Percentiles rank a stretch among this genome's conserved stretches.
Evolutionary conservation across 2,888 invertebrate species (phyloP).

Genomic region (Baronia brevicornis): DNA sequence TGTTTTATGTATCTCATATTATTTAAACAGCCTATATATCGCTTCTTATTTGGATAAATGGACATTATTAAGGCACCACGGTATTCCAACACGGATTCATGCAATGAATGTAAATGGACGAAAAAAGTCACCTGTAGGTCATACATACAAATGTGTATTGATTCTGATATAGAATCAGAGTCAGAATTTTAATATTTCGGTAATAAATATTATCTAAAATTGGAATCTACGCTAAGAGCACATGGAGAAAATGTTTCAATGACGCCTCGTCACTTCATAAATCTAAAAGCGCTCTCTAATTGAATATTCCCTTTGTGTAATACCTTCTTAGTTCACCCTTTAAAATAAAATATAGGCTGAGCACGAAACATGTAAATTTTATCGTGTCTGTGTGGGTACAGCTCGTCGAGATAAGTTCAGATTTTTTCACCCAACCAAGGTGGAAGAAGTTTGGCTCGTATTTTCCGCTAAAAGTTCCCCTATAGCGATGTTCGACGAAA

Average conservation of each 20-base stretch:
- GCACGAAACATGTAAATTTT: constrained; percentile 73
- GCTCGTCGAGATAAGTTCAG: constrained; percentile 43
- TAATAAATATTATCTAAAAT: background rate
- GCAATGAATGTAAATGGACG: too few relatives aligned
- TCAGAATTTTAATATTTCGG: background rate
- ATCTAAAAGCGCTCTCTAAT: constrained; percentile 64
- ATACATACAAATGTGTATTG: too few relatives aligned
- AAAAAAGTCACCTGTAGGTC: too few relatives aligned
- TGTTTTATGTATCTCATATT: too few relatives aligned
- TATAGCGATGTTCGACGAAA: constrained; percentile 59
- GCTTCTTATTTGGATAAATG: too few relatives aligned
- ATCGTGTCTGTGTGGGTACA: constrained; percentile 58
- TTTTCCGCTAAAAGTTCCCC: constrained; percentile 64
- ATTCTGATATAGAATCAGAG: background rate
- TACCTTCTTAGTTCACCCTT: constrained; percentile 68
- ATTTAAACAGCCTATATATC: too few relatives aligned
- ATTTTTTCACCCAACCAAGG: constrained; percentile 58
- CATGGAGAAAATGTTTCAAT: constrained; percentile 40
- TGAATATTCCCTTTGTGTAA: constrained; percentile 72
- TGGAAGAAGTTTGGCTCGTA: constrained; percentile 66
- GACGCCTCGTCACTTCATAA: constrained; percentile 43
- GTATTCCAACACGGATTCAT: too few relatives aligned
- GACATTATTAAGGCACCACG: too few relatives aligned
- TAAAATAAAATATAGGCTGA: constrained; percentile 70
- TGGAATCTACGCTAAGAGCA: constrained; percentile 19